These are phyloP conservation scores for Oreochromis aureus DNA, from an alignment of 2,113 vertebrate species.

Conservation along the genomic window DNA sequence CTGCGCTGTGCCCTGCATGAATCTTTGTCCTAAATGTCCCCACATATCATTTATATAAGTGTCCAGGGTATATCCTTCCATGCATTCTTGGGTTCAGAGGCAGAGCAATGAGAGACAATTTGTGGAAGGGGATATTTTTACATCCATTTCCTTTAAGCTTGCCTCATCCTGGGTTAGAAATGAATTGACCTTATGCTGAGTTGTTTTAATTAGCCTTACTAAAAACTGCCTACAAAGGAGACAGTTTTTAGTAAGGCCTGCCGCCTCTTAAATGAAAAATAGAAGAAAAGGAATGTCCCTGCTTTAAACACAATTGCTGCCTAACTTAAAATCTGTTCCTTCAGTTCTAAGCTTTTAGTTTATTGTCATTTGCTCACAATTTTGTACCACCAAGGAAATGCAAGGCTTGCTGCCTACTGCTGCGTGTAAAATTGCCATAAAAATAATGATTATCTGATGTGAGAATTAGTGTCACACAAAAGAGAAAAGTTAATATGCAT, in stretches of 20 bases:
- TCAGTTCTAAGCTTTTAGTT: neutral
- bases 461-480: neutral
- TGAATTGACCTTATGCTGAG: neutral
- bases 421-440: neutral
- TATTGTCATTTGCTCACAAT: neutral
- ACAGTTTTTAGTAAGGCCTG: neutral
- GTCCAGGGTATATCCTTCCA: slow-evolving; percentile 47
- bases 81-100: slow-evolving; percentile 19
- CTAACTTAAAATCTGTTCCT: neutral
- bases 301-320: neutral
- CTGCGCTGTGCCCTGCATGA: neutral
- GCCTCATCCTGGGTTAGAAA: slow-evolving; percentile 24
- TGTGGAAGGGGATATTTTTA: slow-evolving; percentile 64
- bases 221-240: neutral
- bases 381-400: neutral
- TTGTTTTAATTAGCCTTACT: slow-evolving; percentile 8
- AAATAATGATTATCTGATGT: neutral
- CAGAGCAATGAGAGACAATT: slow-evolving; percentile 51
- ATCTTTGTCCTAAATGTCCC: neutral
- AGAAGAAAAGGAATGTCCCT: slow-evolving; percentile 3
- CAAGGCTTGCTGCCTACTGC: neutral
- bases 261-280: neutral
- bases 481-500: neutral
- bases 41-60: neutral
- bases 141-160: slow-evolving; percentile 32